Base-by-base conservation (phyloP, 37 sponge, comb jelly and placozoan genomes). In the Mnemiopsis leidyi region DNA sequence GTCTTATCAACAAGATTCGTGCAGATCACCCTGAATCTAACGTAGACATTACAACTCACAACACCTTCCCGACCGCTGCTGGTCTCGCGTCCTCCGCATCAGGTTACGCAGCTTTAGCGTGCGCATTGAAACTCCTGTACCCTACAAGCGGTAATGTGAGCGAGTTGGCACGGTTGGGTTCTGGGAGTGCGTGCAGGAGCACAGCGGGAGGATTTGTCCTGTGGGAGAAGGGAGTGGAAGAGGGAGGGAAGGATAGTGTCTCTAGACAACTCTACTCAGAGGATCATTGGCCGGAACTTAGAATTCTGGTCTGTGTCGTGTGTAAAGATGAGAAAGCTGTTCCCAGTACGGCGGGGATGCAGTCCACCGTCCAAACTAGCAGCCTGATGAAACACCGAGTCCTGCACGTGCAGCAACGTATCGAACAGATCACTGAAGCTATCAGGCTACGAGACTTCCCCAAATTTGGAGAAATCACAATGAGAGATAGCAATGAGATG, bases 61-160 rank as follows among this genome's bases (percentile, higher is more conserved):
- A 82, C 38, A 82, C 82, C 3, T 99, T 99, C 35, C 99, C 99
- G 23, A 99, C 99, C 16, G 99, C 99, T 26, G 99, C 99, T 71
- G 99, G 99, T 0, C 94, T 99, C 23, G 99, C 99, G 24, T 99
- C 99, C 0, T 99, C 99, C 36, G 99, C 99, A 69, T 97, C 99
- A 48, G 99, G 99, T 28, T 99, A 96, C 82, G 99, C 99, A 25
- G 82, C 82, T 7, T 7, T 82, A 1, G 82, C 82, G 29, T 36
- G 37, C 23, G 35, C 82, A 32, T 37, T 82, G 23, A 82, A 82
- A 82, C 82, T 82, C 35, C 82, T 82, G 37, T 82, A 82, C 82
- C 82, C 82, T 1, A 33, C 32, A 16, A 3, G 33, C 13, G 21
- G 23, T 38, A 25, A 2, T 3, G 92, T 69, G 69, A 69, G 69